phyloP scores from a whole-genome alignment of 2,888 invertebrate genomes.

The Cylloceria caligata region DNA sequence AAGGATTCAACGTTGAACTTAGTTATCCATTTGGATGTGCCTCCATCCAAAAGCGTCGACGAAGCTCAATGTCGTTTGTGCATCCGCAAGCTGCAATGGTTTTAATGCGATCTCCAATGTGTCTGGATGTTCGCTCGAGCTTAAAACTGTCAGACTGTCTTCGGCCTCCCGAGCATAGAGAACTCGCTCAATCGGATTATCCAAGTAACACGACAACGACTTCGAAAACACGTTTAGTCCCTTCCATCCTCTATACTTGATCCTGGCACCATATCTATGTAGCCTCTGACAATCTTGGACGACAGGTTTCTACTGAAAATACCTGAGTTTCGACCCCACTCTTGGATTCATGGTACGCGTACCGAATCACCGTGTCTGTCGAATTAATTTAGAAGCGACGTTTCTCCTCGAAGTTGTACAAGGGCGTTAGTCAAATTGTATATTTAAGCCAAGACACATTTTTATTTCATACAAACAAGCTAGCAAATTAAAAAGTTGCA shows the following conservation, averaged over 20 bases:
- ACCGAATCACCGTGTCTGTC: not conserved
- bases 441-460: not conserved
- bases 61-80: conserved; percentile 13
- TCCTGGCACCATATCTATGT: not conserved
- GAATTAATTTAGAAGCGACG: not conserved
- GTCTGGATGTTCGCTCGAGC: conserved; percentile 11
- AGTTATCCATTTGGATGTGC: not conserved
- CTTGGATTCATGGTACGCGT: not conserved
- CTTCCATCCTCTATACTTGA: conserved; percentile 11
- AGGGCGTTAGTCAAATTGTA: not conserved
- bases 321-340: not conserved
- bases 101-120: conserved; percentile 31
- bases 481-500: not conserved
- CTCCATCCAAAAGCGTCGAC: conserved; percentile 2
- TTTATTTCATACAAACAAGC: not conserved
- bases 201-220: conserved; percentile 41
- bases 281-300: not conserved
- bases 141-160: conserved; percentile 27
- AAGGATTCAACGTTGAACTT: not conserved
- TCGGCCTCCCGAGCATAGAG: conserved; percentile 5
- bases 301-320: not conserved
- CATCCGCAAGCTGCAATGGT: conserved; percentile 1
- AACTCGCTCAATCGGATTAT: conserved; percentile 44
- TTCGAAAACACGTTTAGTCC: conserved; percentile 40
- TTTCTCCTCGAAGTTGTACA: not conserved